phyloP scores from a whole-genome alignment of 2,113 vertebrate genomes.

The Myotis lucifugus region DNA sequence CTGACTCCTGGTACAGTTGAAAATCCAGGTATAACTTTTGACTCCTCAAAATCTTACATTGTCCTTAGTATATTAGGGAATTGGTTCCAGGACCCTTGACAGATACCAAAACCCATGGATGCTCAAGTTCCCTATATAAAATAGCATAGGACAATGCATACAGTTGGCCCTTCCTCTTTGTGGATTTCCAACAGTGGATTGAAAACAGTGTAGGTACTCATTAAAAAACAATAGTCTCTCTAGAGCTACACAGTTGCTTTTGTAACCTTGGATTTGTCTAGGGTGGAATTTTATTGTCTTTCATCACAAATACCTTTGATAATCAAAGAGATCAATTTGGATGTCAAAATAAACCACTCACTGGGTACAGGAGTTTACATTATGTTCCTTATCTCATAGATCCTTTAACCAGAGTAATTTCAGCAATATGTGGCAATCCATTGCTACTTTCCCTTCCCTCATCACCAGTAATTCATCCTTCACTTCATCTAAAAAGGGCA shows the following conservation, averaged over 20 bases:
- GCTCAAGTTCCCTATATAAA: not conserved
- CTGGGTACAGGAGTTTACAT: not conserved
- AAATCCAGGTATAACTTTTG: not conserved
- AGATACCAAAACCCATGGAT: not conserved
- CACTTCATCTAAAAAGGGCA: constrained; percentile 1
- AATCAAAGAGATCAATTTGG: constrained; percentile 3
- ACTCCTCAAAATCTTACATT: not conserved
- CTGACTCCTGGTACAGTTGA: not conserved
- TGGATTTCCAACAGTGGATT: no score
- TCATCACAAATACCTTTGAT: not conserved
- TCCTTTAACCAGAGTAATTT: not conserved
- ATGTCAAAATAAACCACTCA: constrained; percentile 16
- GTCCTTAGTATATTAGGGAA: not conserved
- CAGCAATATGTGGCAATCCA: not conserved
- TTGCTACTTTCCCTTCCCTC: not conserved
- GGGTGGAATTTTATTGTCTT: not conserved
- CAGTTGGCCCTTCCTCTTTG: no score
- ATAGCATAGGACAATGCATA: no score
- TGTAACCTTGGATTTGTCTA: not conserved
- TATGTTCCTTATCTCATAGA: not conserved
- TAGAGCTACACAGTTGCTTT: not conserved
- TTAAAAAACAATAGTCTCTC: not conserved
- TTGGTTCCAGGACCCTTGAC: not conserved
- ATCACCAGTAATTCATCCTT: not conserved
- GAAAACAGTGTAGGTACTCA: no score